A percentile compares a stretch with the other conserved stretches of the same genome.
Evolutionary conservation across 2,797 vertebrate genomes (phyloP).

Genomic region (Rachycentron canadum): DNA sequence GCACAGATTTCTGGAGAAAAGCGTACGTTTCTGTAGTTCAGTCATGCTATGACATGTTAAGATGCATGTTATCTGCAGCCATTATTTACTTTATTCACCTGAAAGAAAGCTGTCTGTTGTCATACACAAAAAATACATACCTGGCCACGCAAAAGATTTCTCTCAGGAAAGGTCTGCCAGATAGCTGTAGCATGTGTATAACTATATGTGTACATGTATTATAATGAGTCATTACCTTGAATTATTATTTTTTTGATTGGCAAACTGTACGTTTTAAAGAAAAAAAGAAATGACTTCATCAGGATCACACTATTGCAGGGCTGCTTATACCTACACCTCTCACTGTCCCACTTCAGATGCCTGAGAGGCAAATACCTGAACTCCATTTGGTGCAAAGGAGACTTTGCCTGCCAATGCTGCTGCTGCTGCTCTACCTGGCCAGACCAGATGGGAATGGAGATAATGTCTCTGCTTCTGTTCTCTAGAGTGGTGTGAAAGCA

Average conservation of each 20-base stretch:
- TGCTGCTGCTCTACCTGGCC: conserved; percentile 69
- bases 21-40: neutral
- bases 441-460: conserved; percentile 82
- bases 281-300: conserved; percentile 16
- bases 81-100: neutral
- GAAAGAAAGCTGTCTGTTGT: neutral
- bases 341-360: conserved; percentile 64
- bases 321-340: conserved; percentile 45
- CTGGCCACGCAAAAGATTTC: neutral
- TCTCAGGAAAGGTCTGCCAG: neutral
- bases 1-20: neutral
- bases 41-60: too few species aligned
- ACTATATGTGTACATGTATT: neutral
- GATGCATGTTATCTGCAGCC: neutral
- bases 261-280: neutral
- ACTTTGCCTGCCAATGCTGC: conserved; percentile 69
- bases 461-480: conserved; percentile 74
- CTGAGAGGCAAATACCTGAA: conserved; percentile 83
- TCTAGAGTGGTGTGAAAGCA: conserved; percentile 79
- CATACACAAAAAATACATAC: neutral
- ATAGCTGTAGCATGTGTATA: neutral
- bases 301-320: conserved; percentile 26
- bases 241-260: conserved; percentile 1
- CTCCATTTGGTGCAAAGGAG: conserved; percentile 71
- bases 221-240: neutral